A percentile compares a stretch with the other conserved stretches of the same genome.
Evolutionary conservation across 2,888 invertebrate species (phyloP).

Genomic region (Chromoteleia sp.): DNA sequence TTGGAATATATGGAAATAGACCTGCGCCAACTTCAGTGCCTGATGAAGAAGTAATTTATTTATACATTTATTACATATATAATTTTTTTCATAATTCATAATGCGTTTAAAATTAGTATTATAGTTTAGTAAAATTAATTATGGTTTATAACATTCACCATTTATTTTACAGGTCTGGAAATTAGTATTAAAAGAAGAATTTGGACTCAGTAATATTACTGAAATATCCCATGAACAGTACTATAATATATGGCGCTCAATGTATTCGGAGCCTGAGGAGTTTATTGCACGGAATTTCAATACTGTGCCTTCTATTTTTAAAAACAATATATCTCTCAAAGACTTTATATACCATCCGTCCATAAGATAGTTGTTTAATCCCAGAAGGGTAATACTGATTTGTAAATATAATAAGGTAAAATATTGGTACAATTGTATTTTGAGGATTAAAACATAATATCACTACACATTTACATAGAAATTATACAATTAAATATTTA

Average conservation of each 20-base stretch:
- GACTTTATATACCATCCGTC: conserved; percentile 33
- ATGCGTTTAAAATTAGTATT: too few relatives aligned
- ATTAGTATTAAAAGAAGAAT: conserved; percentile 84
- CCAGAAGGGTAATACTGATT: too few relatives aligned
- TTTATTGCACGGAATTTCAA: conserved; percentile 75
- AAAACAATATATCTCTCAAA: conserved; percentile 65
- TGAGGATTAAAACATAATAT: too few relatives aligned
- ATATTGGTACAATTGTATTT: too few relatives aligned
- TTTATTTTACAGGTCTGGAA: conserved; percentile 85
- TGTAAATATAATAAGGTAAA: too few relatives aligned
- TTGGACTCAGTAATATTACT: conserved; percentile 77
- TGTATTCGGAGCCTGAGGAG: conserved; percentile 79
- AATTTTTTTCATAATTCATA: neutral
- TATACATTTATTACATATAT: conserved; percentile 17
- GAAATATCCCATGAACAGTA: conserved; percentile 85
- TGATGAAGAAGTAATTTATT: conserved; percentile 82
- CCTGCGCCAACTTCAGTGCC: conserved; percentile 81
- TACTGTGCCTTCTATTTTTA: conserved; percentile 66
- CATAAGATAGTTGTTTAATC: conserved; percentile 14
- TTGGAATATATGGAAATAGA: conserved; percentile 84
- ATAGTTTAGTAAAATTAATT: too few relatives aligned
- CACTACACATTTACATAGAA: too few relatives aligned
- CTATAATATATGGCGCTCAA: conserved; percentile 85
- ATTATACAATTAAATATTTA: too few relatives aligned
- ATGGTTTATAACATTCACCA: too few relatives aligned